phyloP scores from a whole-genome alignment of 2,888 invertebrate species.

The Aspidiotus rigidus region DNA sequence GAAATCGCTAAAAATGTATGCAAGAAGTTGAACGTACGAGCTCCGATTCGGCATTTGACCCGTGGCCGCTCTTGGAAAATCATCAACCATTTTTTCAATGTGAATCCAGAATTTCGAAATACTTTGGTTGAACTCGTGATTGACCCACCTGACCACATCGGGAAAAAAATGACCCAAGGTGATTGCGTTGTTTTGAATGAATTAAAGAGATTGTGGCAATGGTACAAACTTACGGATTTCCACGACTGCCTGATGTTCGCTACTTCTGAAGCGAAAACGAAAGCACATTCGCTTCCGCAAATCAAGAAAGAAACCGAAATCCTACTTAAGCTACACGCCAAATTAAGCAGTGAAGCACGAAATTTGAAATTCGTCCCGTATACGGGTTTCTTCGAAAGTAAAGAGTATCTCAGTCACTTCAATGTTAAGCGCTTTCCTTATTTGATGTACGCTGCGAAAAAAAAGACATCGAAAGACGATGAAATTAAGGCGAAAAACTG shows the following conservation, averaged over 20 bases:
- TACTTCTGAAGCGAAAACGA: background rate
- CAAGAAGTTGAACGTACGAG: background rate
- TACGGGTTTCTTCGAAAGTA: background rate
- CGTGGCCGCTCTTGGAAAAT: background rate
- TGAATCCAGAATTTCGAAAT: background rate
- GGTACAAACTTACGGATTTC: background rate
- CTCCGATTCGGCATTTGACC: background rate
- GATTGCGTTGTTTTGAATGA: background rate
- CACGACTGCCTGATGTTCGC: background rate
- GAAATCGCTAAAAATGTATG: background rate
- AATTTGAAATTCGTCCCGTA: background rate
- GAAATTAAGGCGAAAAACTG: background rate
- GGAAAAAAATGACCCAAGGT: background rate
- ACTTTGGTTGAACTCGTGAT: background rate
- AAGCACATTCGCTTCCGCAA: background rate
- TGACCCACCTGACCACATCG: background rate
- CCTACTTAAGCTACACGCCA: background rate
- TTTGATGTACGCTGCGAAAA: background rate
- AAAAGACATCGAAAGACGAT: background rate
- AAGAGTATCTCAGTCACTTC: background rate
- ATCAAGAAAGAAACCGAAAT: background rate
- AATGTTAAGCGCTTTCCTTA: background rate
- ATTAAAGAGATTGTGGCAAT: background rate
- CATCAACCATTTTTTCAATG: background rate
- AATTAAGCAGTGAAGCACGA: background rate